Percentiles rank a stretch among this genome's conserved stretches.
phyloP scores from a whole-genome alignment of 2,888 invertebrate species.

The Escarpia spicata region DNA sequence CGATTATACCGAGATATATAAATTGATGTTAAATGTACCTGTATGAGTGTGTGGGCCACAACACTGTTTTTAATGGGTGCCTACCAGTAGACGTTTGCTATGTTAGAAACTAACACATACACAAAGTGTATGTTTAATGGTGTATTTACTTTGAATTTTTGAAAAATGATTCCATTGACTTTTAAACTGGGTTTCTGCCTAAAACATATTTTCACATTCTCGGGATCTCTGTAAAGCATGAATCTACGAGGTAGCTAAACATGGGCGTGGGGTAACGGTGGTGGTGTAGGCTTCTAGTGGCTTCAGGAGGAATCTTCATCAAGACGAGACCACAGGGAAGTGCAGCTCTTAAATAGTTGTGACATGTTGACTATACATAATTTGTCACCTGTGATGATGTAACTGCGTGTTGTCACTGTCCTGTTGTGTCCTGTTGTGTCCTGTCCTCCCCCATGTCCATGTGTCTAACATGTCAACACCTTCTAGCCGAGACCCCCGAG shows the following conservation, averaged over 20 bases:
- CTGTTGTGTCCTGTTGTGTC: background rate
- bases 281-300: background rate
- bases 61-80: too few relatives aligned
- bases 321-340: background rate
- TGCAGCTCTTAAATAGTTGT: background rate
- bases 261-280: background rate
- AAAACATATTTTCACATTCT: background rate
- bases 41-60: too few relatives aligned
- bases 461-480: background rate
- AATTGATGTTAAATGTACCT: too few relatives aligned
- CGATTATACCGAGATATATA: too few relatives aligned
- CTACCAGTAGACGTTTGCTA: too few relatives aligned
- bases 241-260: background rate
- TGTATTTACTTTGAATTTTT: too few relatives aligned
- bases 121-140: too few relatives aligned
- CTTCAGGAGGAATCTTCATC: background rate
- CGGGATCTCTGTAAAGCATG: background rate
- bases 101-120: too few relatives aligned
- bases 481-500: background rate
- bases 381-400: background rate
- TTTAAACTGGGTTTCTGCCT: background rate
- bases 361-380: background rate
- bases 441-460: constrained; percentile 18
- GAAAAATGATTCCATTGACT: too few relatives aligned
- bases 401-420: background rate